A percentile compares a stretch with the other conserved stretches of the same genome.
phyloP scores from a whole-genome alignment of 2,888 invertebrate species.

The Aphidius colemani region DNA sequence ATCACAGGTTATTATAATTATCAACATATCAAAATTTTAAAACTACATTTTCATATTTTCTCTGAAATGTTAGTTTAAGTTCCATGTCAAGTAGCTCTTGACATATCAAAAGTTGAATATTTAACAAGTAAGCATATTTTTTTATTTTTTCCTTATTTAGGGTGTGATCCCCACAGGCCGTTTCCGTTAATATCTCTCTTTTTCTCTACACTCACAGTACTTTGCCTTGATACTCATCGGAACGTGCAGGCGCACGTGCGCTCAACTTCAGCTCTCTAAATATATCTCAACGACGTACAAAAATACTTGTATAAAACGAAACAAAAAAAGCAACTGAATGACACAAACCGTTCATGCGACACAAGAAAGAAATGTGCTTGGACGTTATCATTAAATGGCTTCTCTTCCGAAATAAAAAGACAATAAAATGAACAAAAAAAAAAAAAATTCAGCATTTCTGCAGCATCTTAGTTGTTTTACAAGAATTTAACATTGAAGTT shows the following conservation, averaged over 20 bases:
- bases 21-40: too few relatives aligned
- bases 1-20: too few relatives aligned
- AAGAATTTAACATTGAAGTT: too few relatives aligned
- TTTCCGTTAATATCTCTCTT: slow-evolving; percentile 1
- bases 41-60: too few relatives aligned
- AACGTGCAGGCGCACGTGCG: slow-evolving; percentile 34
- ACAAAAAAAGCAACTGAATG: slow-evolving; percentile 31
- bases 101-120: too few relatives aligned
- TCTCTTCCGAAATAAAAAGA: too few relatives aligned
- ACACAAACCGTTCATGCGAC: slow-evolving; percentile 35
- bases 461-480: too few relatives aligned
- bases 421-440: too few relatives aligned
- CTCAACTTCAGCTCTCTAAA: slow-evolving; percentile 35
- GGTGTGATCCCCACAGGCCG: slow-evolving; percentile 8
- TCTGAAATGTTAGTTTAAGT: too few relatives aligned
- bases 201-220: not conserved
- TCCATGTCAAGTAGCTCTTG: too few relatives aligned
- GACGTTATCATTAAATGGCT: too few relatives aligned
- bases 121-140: not conserved
- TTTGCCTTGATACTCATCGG: slow-evolving; percentile 19
- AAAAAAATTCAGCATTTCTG: too few relatives aligned
- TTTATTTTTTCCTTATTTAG: slow-evolving; percentile 4
- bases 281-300: slow-evolving; percentile 33
- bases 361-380: not conserved
- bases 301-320: slow-evolving; percentile 20